These are phyloP conservation scores for Orchestes rusci DNA, from an alignment of 2,888 invertebrate genomes.

Conservation along the genomic window DNA sequence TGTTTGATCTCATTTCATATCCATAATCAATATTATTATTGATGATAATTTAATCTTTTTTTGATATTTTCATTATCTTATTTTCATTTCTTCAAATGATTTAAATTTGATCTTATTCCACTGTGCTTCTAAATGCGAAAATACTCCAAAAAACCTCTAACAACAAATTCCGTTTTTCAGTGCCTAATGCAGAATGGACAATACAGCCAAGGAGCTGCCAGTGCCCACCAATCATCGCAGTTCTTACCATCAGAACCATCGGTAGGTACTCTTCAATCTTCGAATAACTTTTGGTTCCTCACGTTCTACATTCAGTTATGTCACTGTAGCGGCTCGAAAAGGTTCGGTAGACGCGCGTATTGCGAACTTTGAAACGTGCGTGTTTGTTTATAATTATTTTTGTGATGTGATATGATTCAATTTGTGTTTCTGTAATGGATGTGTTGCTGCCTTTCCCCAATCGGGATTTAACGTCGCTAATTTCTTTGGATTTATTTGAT, in stretches of 20 bases:
- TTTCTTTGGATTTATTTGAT: conserved; percentile 17
- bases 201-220: conserved; percentile 37
- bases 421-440: conserved; percentile 5
- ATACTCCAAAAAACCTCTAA: no score
- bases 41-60: no score
- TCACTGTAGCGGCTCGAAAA: not conserved
- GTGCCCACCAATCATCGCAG: conserved; percentile 37
- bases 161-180: no score
- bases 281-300: conserved; percentile 1
- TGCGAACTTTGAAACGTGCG: not conserved
- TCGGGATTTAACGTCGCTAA: conserved; percentile 15
- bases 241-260: conserved; percentile 31
- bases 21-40: no score
- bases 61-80: no score
- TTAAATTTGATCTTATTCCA: no score
- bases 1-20: no score
- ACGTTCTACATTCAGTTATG: not conserved
- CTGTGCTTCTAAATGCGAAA: no score
- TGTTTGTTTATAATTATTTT: conserved; percentile 7
- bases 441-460: conserved; percentile 6
- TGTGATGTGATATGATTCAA: not conserved
- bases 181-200: conserved; percentile 40
- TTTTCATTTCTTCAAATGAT: no score
- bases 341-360: not conserved
- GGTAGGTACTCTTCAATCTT: conserved; percentile 27